Conservation (phyloP, 2,888 invertebrate species). For the Pollenia angustigena region DNA sequence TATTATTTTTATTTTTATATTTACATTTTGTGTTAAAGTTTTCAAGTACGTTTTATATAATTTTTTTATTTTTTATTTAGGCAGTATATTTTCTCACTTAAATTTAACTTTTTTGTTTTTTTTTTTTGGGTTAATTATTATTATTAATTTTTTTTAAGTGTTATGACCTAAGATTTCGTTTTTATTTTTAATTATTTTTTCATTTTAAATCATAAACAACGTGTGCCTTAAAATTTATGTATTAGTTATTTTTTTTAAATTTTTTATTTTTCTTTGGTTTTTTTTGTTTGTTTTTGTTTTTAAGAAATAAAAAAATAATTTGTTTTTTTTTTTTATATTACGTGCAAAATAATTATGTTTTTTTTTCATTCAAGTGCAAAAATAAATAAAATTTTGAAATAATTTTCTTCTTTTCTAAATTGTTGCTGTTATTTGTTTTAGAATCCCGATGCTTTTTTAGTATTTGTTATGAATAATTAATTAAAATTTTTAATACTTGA, state of each 20-base stretch:
- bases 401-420: slow-evolving; percentile 17
- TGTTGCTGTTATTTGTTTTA: not conserved
- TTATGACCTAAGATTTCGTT: slow-evolving; percentile 66
- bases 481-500: slow-evolving; percentile 30
- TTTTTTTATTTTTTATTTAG: slow-evolving; percentile 77
- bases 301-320: slow-evolving; percentile 63
- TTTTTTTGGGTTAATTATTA: slow-evolving; percentile 69
- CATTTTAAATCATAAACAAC: slow-evolving; percentile 66
- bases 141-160: slow-evolving; percentile 35
- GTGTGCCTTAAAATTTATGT: slow-evolving; percentile 66
- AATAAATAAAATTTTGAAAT: slow-evolving; percentile 66
- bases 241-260: slow-evolving; percentile 45
- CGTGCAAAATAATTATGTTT: slow-evolving; percentile 71
- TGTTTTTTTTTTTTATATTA: slow-evolving; percentile 50
- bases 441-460: slow-evolving; percentile 53
- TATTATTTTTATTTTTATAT: slow-evolving; percentile 17
- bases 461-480: slow-evolving; percentile 26
- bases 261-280: slow-evolving; percentile 22
- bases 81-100: slow-evolving; percentile 81
- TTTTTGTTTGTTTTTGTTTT: slow-evolving; percentile 56
- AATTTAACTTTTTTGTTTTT: slow-evolving; percentile 66
- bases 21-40: slow-evolving; percentile 38
- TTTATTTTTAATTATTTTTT: slow-evolving; percentile 42
- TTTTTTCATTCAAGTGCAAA: slow-evolving; percentile 68
- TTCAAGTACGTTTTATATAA: slow-evolving; percentile 44